These are phyloP conservation scores for Martes martes DNA, from an alignment of 2,113 vertebrate species.

Conservation along the genomic window DNA sequence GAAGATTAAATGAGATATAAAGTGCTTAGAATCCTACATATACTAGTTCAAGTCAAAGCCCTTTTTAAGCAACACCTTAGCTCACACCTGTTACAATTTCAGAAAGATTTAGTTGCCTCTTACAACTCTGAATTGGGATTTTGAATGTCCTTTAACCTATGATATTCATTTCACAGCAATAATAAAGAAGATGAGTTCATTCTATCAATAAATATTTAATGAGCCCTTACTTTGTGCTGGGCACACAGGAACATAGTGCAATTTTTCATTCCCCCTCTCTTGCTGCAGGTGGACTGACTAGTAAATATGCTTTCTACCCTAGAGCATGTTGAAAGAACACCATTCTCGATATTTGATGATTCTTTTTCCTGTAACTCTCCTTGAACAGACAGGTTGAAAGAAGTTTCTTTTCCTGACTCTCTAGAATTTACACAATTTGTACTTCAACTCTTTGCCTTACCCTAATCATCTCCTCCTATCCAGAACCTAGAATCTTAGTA, in stretches of 20 bases:
- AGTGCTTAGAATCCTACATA: neutral
- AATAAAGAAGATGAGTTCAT: slow-evolving; percentile 13
- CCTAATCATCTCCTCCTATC: neutral
- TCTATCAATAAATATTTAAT: neutral
- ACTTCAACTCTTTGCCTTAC: neutral
- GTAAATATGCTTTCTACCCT: neutral
- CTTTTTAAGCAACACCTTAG: neutral
- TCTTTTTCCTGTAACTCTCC: neutral
- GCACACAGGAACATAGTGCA: neutral
- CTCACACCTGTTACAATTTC: neutral
- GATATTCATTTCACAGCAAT: neutral
- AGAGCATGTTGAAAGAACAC: neutral
- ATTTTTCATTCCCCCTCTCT: neutral
- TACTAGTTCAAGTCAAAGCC: neutral
- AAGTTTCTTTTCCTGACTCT: neutral
- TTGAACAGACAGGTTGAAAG: neutral
- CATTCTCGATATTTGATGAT: neutral
- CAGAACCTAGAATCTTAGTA: neutral
- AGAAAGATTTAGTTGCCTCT: neutral
- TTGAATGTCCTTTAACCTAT: neutral
- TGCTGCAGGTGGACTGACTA: neutral
- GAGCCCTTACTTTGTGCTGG: neutral
- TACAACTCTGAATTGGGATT: neutral
- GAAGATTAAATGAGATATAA: neutral
- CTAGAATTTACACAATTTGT: neutral